These are phyloP conservation scores for Bubalus kerabau DNA, from an alignment of 2,113 vertebrate species.

Conservation along the genomic window DNA sequence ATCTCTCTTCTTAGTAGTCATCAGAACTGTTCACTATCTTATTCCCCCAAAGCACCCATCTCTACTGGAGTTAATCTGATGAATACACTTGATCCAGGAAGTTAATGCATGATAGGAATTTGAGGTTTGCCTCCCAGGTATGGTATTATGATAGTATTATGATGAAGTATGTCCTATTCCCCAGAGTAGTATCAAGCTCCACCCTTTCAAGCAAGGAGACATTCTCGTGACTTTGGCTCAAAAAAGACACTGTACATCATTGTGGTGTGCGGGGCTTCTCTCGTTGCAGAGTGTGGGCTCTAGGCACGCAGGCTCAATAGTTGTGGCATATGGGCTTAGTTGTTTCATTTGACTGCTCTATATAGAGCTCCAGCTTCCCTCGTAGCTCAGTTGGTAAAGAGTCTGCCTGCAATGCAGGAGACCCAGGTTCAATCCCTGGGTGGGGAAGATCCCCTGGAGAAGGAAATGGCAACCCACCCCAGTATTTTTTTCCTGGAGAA, in stretches of 20 bases:
- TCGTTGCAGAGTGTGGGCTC: background rate
- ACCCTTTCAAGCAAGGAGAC: background rate
- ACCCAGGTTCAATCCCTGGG: background rate
- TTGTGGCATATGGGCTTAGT: background rate
- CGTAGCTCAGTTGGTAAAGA: background rate
- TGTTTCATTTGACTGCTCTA: background rate
- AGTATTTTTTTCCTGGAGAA: background rate
- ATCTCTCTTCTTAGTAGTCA: constrained; percentile 6
- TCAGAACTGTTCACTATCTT: background rate
- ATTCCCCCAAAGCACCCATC: background rate
- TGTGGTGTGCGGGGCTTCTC: background rate
- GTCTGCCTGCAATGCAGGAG: background rate
- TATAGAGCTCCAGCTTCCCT: background rate
- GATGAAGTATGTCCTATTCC: background rate
- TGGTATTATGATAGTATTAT: background rate
- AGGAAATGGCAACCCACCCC: background rate
- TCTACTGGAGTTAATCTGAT: background rate
- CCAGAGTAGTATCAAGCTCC: background rate
- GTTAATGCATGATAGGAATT: background rate
- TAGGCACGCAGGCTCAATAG: background rate
- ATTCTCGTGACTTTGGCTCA: background rate
- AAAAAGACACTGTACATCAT: background rate
- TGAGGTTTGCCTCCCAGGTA: background rate
- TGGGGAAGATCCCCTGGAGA: background rate
- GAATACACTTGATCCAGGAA: background rate